phyloP scores from a whole-genome alignment of 2,797 vertebrate genomes.

The Choloepus didactylus region DNA sequence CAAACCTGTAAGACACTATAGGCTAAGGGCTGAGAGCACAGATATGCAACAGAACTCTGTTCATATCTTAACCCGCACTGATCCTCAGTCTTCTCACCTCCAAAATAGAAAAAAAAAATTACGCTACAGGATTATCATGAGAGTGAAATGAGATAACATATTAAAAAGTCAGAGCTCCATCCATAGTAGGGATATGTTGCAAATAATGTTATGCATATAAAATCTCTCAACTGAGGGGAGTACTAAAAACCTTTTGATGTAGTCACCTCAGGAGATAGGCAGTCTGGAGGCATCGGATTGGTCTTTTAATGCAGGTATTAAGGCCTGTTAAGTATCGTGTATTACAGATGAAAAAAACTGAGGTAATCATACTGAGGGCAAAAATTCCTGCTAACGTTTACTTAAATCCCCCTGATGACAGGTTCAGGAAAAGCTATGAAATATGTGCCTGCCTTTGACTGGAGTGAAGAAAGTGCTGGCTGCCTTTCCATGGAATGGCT shows the following conservation, averaged over 20 bases:
- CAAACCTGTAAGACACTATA: neutral
- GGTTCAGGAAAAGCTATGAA: constrained; percentile 1
- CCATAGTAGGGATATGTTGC: neutral
- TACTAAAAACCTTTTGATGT: neutral
- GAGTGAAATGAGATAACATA: neutral
- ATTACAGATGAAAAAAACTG: constrained; percentile 29
- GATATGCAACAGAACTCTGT: neutral
- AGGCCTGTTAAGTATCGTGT: neutral
- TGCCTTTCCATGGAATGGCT: neutral
- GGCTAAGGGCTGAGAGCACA: neutral
- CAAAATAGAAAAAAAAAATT: neutral
- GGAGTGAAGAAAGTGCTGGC: neutral
- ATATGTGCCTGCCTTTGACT: neutral
- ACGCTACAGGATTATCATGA: neutral
- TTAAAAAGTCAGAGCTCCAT: neutral
- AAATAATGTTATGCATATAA: neutral
- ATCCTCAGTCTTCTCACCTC: constrained; percentile 2
- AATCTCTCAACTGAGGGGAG: neutral
- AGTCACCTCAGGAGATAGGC: neutral
- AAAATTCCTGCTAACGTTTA: neutral
- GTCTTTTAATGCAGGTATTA: neutral
- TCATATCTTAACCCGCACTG: neutral
- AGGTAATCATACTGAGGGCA: neutral
- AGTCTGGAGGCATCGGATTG: neutral
- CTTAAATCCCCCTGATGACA: neutral